Evolutionary conservation across 2,888 invertebrate species (phyloP), one percentile per base, ranked within the genome.

Genomic region (Leptopilina syphax): DNA sequence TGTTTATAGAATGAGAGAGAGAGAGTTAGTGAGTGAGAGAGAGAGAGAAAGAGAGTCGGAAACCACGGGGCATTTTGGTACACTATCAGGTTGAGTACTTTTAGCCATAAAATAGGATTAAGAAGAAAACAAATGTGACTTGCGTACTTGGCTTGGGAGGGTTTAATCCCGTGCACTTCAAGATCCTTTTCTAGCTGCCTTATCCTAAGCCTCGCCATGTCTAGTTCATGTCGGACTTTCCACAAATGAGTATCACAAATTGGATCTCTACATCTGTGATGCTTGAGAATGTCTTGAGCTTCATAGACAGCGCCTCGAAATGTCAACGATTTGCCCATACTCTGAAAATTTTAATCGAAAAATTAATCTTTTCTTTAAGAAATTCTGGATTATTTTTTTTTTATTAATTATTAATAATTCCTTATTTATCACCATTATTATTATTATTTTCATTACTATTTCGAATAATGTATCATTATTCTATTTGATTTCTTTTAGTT

Each of bases 141-240:
- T 67, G 82, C 87, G 82, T 88, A 91, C 91, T 88, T 90, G 78
- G 88, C 94, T 87, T 96, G 95, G 84, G 95, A 96, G 84, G 96
- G 95, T 89, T 96, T 95, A 90, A 97, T 95, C 86, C 97, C 97
- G 92, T 96, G 96, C 82, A 95, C 95, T 92, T 96, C 96, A 92
- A 97, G 94, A 89, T 96, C 96, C 90, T 96, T 96, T 89, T 98
- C 97, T 88, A 98, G 93, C 91, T 97, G 97, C 81, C 96, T 95
- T 87, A 97, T 96, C 88, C 97, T 94, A 88, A 97, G 93, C 86
- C 96, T 94, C 0, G 98, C 97, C 92, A 97, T 95, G 91, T 98
- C 97, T 86, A 98, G 94, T 91, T 98, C 97, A 91, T 98, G 96
- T 87, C 96, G 96, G 70, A 97, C 97, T 90, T 97, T 97, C 97